Evolutionary conservation across 2,797 vertebrate species (phyloP).

Genomic region (Hemibagrus guttatus): DNA sequence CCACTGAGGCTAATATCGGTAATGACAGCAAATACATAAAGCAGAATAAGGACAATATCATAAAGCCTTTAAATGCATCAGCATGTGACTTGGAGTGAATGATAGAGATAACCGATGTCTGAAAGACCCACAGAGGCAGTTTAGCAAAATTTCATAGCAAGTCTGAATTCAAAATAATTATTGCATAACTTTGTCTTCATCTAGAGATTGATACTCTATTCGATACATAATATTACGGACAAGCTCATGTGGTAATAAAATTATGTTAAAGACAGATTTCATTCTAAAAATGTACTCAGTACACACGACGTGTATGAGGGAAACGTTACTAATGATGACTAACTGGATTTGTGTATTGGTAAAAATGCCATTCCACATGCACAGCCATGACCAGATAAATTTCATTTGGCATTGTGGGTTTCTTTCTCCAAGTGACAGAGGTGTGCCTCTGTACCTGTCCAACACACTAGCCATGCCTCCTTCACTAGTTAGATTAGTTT

Average conservation of each 20-base stretch:
- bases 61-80: conserved; percentile 9
- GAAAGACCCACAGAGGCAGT: too few species aligned
- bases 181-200: not conserved
- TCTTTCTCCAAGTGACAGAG: not conserved
- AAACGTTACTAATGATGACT: not conserved
- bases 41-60: not conserved
- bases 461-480: not conserved
- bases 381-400: not conserved
- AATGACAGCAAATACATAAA: conserved; percentile 24
- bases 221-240: not conserved
- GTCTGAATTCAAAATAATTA: not conserved
- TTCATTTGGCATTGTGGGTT: not conserved
- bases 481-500: not conserved
- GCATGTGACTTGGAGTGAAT: not conserved
- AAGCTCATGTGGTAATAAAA: not conserved
- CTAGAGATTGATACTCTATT: not conserved
- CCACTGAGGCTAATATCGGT: conserved; percentile 1
- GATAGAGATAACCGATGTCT: not conserved
- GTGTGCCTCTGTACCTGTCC: not conserved
- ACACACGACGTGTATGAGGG: not conserved
- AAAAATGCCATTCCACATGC: not conserved
- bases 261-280: not conserved
- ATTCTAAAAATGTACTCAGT: not conserved
- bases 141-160: too few species aligned
- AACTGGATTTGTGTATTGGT: not conserved